phyloP scores from a whole-genome alignment of 92 coral and sea anemone genomes.

The Parazoanthus darwini region DNA sequence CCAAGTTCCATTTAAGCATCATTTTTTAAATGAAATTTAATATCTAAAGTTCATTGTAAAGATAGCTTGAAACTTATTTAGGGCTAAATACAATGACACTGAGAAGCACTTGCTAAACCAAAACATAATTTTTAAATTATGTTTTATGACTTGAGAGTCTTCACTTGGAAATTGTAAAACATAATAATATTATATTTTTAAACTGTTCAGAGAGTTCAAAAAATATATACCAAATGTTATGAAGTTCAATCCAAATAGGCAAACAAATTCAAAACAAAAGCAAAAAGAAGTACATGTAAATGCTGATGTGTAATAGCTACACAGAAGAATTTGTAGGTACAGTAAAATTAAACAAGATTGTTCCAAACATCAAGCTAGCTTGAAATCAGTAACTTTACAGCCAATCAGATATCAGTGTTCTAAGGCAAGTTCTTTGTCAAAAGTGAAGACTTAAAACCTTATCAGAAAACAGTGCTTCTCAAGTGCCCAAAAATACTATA shows the following conservation, averaged over 20 bases:
- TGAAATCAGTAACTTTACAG: not conserved
- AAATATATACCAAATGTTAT: too few species aligned
- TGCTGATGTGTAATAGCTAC: not conserved
- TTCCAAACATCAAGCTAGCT: slow-evolving; percentile 1
- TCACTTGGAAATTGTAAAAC: not conserved
- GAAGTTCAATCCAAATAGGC: not conserved
- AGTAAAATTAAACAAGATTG: not conserved
- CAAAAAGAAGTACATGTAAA: not conserved
- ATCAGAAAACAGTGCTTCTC: not conserved
- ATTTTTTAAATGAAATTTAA: too few species aligned
- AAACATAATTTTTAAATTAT: too few species aligned
- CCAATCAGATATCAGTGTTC: not conserved
- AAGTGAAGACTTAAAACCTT: not conserved
- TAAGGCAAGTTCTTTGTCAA: not conserved
- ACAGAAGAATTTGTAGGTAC: not conserved
- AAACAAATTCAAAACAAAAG: not conserved
- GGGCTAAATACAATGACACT: too few species aligned
- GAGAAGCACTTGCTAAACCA: too few species aligned
- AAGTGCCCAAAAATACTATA: not conserved
- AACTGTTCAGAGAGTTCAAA: too few species aligned
- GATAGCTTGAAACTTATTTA: too few species aligned
- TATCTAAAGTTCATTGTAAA: too few species aligned
- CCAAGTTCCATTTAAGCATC: too few species aligned
- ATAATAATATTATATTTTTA: too few species aligned
- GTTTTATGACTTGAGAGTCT: too few species aligned